Evolutionary conservation across 1,140 invertebrate species (phyloP), one percentile per base, ranked within the genome.

Genomic region (Hestina assimilis): DNA sequence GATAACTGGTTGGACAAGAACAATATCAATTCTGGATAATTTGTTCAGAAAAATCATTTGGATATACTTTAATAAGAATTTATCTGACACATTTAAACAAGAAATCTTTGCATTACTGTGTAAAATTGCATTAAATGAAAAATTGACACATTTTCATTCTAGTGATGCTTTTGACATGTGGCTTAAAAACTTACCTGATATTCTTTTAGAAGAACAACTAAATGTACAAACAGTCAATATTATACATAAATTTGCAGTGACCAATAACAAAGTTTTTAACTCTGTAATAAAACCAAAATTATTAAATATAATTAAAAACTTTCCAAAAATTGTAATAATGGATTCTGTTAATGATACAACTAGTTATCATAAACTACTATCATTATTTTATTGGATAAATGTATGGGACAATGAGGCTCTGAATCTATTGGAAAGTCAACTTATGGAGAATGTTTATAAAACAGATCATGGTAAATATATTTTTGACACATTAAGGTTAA

Each of bases 71-170:
- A 78, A 83, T 57, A 69, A 70, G 21, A 67, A 67, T 29, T 56
- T 78, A 2, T 51, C 69, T n/a, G 62, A 66, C 53, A 24, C 35
- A 7, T 77, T 81, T 31, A 83, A 83, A 57, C 82, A 89, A 42
- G 68, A 86, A 40, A 70, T 90, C 24, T 90, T 90, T 69, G 61
- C 70, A 33, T 66, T 90, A 35, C 58, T 91, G 19, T 88, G 89
- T 55, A 76, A 81, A 57, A 84, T 90, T 59, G 69, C 83, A 31
- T 65, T 88, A 21, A 88, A 86, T 72, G 72, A 79, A 50, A 82
- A 82, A 54, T 72, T 84, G 51, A 31, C 43, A 29, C 70, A 85
- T 69, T 85, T 89, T 57, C 83, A 88, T 64, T 48, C 58, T 4
- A 71, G 56, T 66, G 62, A 75, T 15, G 63, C 68, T 31, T 90